These are phyloP conservation scores for Aphidius gifuensis DNA, from an alignment of 1,140 invertebrate genomes.

Conservation along the genomic window DNA sequence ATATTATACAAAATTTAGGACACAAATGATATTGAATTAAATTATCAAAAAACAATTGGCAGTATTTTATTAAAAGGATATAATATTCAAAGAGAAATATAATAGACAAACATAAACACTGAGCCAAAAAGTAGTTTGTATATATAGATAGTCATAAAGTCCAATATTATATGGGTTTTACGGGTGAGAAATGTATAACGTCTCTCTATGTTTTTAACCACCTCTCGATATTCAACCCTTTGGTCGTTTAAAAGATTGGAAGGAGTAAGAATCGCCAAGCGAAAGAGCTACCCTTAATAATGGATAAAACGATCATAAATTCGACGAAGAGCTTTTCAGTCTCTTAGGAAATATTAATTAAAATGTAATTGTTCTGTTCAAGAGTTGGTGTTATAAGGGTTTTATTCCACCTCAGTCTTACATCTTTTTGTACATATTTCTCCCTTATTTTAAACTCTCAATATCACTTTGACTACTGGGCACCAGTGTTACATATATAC, in stretches of 20 bases:
- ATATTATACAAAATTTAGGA: too few relatives aligned
- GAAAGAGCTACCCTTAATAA: conserved; percentile 47
- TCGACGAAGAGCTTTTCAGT: conserved; percentile 52
- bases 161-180: conserved; percentile 22
- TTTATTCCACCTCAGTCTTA: conserved; percentile 25
- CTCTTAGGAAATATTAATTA: conserved; percentile 59
- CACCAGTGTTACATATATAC: neutral
- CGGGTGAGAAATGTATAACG: too few relatives aligned
- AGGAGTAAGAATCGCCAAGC: neutral
- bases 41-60: too few relatives aligned
- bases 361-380: conserved; percentile 57
- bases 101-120: too few relatives aligned
- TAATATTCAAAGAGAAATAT: too few relatives aligned
- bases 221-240: neutral
- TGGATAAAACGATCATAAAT: conserved; percentile 59
- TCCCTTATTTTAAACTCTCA: conserved; percentile 39
- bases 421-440: conserved; percentile 32
- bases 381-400: conserved; percentile 32
- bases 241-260: conserved; percentile 30
- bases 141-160: conserved; percentile 17
- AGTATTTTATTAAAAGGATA: too few relatives aligned
- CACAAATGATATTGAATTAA: too few relatives aligned
- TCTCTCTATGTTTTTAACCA: too few relatives aligned
- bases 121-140: too few relatives aligned
- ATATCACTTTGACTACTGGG: conserved; percentile 26